Percentiles rank a stretch among this genome's conserved stretches.
Evolutionary conservation across 2,797 vertebrate species (phyloP).

Genomic region (Enoplosus armatus): DNA sequence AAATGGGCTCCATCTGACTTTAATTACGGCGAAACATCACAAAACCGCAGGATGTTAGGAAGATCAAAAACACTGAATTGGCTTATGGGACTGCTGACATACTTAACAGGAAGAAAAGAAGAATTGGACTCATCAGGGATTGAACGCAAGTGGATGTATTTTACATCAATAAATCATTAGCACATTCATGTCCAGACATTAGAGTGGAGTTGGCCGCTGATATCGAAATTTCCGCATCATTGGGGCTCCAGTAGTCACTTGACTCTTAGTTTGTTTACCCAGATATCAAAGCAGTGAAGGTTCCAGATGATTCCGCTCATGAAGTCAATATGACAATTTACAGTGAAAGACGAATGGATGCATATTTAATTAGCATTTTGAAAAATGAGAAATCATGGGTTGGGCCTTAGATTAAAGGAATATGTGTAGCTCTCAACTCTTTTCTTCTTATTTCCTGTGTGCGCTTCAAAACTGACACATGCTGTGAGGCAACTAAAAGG

Average conservation of each 20-base stretch:
- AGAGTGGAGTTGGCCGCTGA: neutral
- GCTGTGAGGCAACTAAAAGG: too few species aligned
- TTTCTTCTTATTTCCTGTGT: neutral
- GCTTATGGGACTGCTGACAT: slow-evolving; percentile 29
- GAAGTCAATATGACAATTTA: neutral
- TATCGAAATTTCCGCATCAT: neutral
- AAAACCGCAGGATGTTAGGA: slow-evolving; percentile 54
- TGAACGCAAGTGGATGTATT: neutral
- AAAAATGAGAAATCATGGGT: slow-evolving; percentile 10
- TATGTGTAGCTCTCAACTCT: neutral
- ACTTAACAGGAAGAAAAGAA: slow-evolving; percentile 21
- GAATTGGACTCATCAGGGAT: neutral
- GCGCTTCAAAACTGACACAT: neutral
- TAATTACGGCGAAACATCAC: slow-evolving; percentile 54
- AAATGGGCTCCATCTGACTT: slow-evolving; percentile 58
- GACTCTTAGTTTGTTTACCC: slow-evolving; percentile 24
- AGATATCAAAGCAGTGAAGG: slow-evolving; percentile 10
- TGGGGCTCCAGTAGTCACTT: neutral
- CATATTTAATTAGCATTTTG: neutral
- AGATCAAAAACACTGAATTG: slow-evolving; percentile 51
- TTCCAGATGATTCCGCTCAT: slow-evolving; percentile 9
- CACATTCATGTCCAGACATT: slow-evolving; percentile 8
- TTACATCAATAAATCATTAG: slow-evolving; percentile 32
- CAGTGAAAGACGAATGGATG: neutral
- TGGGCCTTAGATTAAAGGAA: neutral